Percentiles rank a stretch among this genome's conserved stretches.
These are phyloP conservation scores for Lateolabrax maculatus DNA, from an alignment of 2,797 vertebrate species.

Conservation along the genomic window DNA sequence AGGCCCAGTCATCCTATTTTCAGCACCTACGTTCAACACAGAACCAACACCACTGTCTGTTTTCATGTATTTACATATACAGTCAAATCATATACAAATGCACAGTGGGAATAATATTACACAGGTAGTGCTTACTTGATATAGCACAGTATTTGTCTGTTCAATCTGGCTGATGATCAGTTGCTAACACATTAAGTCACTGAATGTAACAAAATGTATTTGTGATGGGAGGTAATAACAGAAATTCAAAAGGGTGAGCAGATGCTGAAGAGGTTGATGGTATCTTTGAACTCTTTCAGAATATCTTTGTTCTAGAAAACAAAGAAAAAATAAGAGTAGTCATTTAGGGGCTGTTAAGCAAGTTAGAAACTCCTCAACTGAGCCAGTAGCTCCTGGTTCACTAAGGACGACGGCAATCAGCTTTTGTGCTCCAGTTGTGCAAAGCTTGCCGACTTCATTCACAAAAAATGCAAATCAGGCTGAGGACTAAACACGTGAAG, in stretches of 20 bases:
- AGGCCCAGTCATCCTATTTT: neutral
- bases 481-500: neutral
- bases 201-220: neutral
- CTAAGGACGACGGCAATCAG: neutral
- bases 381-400: neutral
- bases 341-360: too few relatives aligned
- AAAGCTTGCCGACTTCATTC: neutral
- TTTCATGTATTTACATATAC: conserved; percentile 57
- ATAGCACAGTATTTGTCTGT: neutral
- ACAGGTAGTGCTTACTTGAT: neutral
- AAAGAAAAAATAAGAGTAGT: too few relatives aligned
- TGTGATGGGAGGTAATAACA: neutral
- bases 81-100: conserved; percentile 74
- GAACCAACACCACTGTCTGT: conserved; percentile 1
- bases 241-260: neutral
- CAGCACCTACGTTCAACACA: neutral
- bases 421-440: neutral
- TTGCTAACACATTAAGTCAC: neutral
- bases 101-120: neutral
- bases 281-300: neutral
- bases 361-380: neutral
- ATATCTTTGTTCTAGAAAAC: neutral
- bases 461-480: conserved; percentile 3
- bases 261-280: neutral
- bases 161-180: neutral